These are phyloP conservation scores for Drosophila kokeensis DNA, from an alignment of 2,888 invertebrate genomes.

Conservation along the genomic window DNA sequence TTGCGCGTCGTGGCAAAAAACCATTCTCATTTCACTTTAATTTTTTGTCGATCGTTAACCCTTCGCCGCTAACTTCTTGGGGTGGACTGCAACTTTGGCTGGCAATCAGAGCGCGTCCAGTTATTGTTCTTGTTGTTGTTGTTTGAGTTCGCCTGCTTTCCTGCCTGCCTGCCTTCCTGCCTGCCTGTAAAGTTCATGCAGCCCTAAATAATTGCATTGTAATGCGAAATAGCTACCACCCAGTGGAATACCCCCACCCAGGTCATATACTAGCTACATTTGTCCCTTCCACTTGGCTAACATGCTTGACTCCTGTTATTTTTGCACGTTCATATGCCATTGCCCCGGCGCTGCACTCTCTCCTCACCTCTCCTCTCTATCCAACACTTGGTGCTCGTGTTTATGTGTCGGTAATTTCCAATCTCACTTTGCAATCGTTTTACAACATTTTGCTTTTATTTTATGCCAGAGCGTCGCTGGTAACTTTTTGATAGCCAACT, in stretches of 20 bases:
- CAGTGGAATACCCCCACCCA: constrained; percentile 27
- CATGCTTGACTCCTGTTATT: constrained; percentile 71
- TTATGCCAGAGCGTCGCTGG: constrained; percentile 71
- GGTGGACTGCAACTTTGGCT: constrained; percentile 40
- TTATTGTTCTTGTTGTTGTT: constrained; percentile 31
- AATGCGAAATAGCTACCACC: constrained; percentile 79
- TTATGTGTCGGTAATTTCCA: constrained; percentile 82
- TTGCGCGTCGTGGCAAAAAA: constrained; percentile 47
- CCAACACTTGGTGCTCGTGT: constrained; percentile 34
- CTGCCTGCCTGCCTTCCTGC: constrained; percentile 14
- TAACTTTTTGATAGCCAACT: constrained; percentile 69
- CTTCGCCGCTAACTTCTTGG: constrained; percentile 49
- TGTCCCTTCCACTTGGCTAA: constrained; percentile 41
- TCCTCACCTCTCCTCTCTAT: not conserved
- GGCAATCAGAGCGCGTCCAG: constrained; percentile 72
- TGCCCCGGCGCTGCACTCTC: constrained; percentile 9
- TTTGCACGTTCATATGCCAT: constrained; percentile 69
- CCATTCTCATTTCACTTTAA: constrained; percentile 71
- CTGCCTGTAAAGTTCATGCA: constrained; percentile 65
- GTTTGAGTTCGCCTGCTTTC: constrained; percentile 15
- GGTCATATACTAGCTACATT: not conserved
- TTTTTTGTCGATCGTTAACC: constrained; percentile 82
- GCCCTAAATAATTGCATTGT: constrained; percentile 83
- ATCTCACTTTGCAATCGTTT: constrained; percentile 82
- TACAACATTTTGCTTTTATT: constrained; percentile 80